These are phyloP conservation scores for Ephestia elutella DNA, from an alignment of 1,140 invertebrate genomes.

Conservation along the genomic window DNA sequence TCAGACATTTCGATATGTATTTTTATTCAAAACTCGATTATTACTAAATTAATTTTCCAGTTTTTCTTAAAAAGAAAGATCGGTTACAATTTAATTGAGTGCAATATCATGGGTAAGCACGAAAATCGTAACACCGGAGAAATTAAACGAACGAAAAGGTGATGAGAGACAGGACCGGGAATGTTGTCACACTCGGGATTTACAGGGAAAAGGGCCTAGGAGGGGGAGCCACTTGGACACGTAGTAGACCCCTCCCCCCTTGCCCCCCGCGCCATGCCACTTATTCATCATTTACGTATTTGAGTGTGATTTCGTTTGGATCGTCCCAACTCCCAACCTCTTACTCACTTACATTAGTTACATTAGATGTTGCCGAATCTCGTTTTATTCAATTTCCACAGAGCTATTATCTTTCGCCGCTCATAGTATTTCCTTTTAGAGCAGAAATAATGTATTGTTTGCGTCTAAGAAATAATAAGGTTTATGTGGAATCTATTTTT, in stretches of 20 bases:
- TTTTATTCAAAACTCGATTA: no score
- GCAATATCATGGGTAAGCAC: not conserved
- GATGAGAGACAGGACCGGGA: constrained; percentile 29
- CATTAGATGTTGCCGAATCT: constrained; percentile 52
- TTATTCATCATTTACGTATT: constrained; percentile 63
- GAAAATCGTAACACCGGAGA: constrained; percentile 16
- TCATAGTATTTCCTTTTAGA: constrained; percentile 42
- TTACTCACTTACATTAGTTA: constrained; percentile 60
- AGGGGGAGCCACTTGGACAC: constrained; percentile 55
- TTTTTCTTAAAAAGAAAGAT: not conserved
- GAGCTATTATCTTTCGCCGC: constrained; percentile 55
- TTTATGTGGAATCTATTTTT: constrained; percentile 15
- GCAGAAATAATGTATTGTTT: constrained; percentile 39
- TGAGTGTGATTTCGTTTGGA: constrained; percentile 64
- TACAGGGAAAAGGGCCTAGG: constrained; percentile 41
- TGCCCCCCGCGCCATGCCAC: constrained; percentile 27
- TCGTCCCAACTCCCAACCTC: constrained; percentile 42
- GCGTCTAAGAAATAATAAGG: constrained; percentile 32
- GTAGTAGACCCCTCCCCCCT: constrained; percentile 32
- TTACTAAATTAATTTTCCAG: no score
- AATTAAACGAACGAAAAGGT: constrained; percentile 45
- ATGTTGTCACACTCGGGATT: constrained; percentile 59
- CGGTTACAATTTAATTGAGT: not conserved
- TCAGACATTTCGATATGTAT: no score
- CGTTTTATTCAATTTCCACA: constrained; percentile 58